A percentile compares a stretch with the other conserved stretches of the same genome.
These are phyloP conservation scores for Octodon degus DNA, from an alignment of 2,113 vertebrate species.

Conservation along the genomic window DNA sequence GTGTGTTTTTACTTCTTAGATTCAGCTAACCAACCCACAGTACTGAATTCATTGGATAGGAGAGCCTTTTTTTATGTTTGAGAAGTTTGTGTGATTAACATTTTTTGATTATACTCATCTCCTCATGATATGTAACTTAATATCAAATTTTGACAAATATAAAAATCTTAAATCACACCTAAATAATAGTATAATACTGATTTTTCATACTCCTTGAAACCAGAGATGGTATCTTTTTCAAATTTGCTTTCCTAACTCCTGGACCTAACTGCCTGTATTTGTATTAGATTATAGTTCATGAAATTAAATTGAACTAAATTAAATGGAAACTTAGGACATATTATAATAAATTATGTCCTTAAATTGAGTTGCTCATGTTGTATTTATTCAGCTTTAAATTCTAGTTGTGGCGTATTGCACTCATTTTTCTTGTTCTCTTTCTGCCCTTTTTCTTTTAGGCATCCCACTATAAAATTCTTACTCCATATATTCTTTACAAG, in stretches of 20 bases:
- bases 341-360: conserved; percentile 40
- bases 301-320: conserved; percentile 55
- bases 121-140: conserved; percentile 14
- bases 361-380: neutral
- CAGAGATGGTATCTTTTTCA: neutral
- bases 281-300: neutral
- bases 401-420: neutral
- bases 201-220: neutral
- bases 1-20: neutral
- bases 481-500: neutral
- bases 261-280: neutral
- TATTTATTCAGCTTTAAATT: conserved; percentile 14
- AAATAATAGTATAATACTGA: neutral
- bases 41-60: neutral
- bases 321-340: conserved; percentile 15
- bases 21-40: neutral
- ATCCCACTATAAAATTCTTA: conserved; percentile 38
- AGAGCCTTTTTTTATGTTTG: conserved; percentile 1
- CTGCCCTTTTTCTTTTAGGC: neutral
- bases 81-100: neutral
- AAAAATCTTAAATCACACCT: neutral
- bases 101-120: conserved; percentile 5
- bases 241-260: conserved; percentile 6
- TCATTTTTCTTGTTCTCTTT: neutral
- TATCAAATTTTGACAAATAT: conserved; percentile 26